Evolutionary conservation across 2,113 vertebrate genomes (phyloP).

Genomic region (Cynoglossus semilaevis): DNA sequence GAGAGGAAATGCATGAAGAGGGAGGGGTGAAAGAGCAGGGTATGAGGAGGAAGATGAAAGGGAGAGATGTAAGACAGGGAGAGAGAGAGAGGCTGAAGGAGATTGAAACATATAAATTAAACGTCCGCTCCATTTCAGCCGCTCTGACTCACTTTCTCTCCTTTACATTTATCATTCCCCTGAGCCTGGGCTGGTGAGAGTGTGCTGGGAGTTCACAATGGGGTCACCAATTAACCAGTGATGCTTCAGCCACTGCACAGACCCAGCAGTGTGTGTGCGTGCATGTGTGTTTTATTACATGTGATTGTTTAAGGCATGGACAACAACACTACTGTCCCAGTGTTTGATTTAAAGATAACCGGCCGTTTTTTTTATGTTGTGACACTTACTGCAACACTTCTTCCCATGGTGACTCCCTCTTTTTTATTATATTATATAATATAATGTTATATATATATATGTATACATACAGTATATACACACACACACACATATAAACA

Average conservation of each 20-base stretch:
- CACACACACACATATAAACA: too few species aligned
- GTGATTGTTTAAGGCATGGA: background rate
- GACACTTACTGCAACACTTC: background rate
- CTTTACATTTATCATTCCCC: conserved; percentile 25
- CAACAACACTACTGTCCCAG: background rate
- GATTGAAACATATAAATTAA: conserved; percentile 22
- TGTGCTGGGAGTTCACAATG: conserved; percentile 65
- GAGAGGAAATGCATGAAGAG: background rate
- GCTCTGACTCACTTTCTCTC: conserved; percentile 15
- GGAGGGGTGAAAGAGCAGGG: background rate
- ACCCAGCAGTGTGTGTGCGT: background rate
- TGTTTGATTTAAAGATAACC: background rate
- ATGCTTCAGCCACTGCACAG: conserved; percentile 7
- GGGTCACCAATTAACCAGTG: conserved; percentile 75
- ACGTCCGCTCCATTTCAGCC: conserved; percentile 19
- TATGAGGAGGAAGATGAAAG: conserved; percentile 18
- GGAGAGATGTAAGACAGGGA: background rate
- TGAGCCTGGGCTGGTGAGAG: conserved; percentile 8
- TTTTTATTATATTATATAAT: background rate
- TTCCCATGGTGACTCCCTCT: background rate
- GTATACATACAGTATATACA: too few species aligned
- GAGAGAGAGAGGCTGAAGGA: conserved; percentile 5
- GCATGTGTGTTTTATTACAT: background rate
- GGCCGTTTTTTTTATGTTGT: background rate
- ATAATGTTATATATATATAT: too few species aligned